phyloP scores from a whole-genome alignment of 2,888 invertebrate species.

The Parthenolecanium corni region DNA sequence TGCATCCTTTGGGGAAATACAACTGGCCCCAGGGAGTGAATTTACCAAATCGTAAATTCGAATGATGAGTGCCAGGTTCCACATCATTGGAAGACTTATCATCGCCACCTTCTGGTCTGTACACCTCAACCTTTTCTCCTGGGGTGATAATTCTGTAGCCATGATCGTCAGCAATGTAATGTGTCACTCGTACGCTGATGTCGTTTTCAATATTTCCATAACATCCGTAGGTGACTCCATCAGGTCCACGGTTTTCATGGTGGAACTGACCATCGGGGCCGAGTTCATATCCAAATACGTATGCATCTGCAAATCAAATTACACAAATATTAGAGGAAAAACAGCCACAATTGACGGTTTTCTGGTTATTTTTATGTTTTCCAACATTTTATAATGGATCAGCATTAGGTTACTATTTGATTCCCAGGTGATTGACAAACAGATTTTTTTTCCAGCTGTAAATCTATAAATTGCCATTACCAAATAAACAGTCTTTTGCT shows the following conservation, averaged over 20 bases:
- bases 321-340: background rate
- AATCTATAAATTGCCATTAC: too few species aligned
- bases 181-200: constrained; percentile 53
- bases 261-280: constrained; percentile 65
- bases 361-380: background rate
- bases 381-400: background rate
- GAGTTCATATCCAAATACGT: constrained; percentile 66
- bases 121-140: constrained; percentile 55
- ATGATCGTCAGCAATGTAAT: constrained; percentile 65
- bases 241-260: constrained; percentile 62
- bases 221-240: constrained; percentile 67
- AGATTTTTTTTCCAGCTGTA: too few species aligned
- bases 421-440: too few species aligned
- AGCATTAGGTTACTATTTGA: too few species aligned
- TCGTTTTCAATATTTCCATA: constrained; percentile 64
- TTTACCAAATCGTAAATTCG: constrained; percentile 44
- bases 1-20: constrained; percentile 62
- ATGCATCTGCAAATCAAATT: constrained; percentile 46
- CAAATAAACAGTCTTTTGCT: too few species aligned
- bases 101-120: constrained; percentile 38
- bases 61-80: constrained; percentile 35
- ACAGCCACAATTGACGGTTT: background rate
- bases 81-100: constrained; percentile 34
- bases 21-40: constrained; percentile 54
- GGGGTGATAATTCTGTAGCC: constrained; percentile 64